Percentiles rank a stretch among this genome's conserved stretches.
Evolutionary conservation across 2,797 vertebrate genomes (phyloP).

Genomic region (Myotis pilosus): DNA sequence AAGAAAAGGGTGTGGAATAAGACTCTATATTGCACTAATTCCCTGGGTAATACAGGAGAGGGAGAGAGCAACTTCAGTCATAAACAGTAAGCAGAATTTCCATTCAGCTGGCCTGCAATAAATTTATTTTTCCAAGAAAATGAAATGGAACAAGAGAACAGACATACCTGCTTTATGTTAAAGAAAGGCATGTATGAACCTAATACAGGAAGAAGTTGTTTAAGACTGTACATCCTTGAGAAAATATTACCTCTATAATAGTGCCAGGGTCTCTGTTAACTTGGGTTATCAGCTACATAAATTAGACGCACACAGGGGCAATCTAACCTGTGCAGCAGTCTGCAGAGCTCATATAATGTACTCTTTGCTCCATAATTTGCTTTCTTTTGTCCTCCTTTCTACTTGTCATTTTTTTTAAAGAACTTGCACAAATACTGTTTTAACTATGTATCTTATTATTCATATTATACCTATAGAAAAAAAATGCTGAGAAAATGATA

Average conservation of each 20-base stretch:
- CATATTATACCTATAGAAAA: not conserved
- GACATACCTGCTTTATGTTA: constrained; percentile 73
- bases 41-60: constrained; percentile 70
- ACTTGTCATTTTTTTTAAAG: constrained; percentile 16
- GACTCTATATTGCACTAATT: constrained; percentile 68
- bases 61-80: constrained; percentile 71
- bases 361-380: constrained; percentile 23
- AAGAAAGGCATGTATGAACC: constrained; percentile 77
- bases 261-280: constrained; percentile 76
- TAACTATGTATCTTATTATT: not conserved
- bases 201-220: constrained; percentile 76
- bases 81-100: constrained; percentile 82
- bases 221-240: constrained; percentile 72
- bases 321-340: constrained; percentile 37
- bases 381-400: constrained; percentile 56
- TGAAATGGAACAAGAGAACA: constrained; percentile 79
- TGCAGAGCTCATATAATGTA: constrained; percentile 28
- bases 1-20: constrained; percentile 77
- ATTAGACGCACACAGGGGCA: constrained; percentile 72
- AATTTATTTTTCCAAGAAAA: constrained; percentile 79
- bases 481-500: not conserved
- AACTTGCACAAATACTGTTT: not conserved
- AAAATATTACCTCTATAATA: constrained; percentile 80
- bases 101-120: constrained; percentile 75
- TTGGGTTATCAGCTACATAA: constrained; percentile 79